Evolutionary conservation across 2,113 vertebrate genomes (phyloP), one percentile per base, ranked within the genome.

Genomic region (Leptocoma aspasia): DNA sequence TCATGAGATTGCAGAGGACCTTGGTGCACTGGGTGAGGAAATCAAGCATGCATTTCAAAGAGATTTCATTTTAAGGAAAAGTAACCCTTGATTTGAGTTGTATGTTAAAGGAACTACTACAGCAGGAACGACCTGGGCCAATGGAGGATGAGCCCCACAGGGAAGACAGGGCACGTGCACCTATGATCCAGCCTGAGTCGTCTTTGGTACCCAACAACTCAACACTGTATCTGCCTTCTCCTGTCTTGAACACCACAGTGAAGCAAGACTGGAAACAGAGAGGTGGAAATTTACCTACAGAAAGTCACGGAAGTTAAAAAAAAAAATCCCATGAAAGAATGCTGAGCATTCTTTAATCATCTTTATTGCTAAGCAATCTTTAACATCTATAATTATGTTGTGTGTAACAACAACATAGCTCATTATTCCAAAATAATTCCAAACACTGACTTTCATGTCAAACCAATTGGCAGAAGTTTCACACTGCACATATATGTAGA

Each of bases 141-240:
- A 1, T 0, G 24, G 17, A 77, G 10, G 21, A 50, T 20, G 3
- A 35, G 3, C 26, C 21, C 72, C 44, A 28, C 4, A 13, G 16
- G 13, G 64, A 69, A 44, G 53, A 59, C 8, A 28, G 24, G 28
- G 10, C 24, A 78, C 5, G 1, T 2, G 2, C 4, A 60, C 11
- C 12, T 12, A 14, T 3, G 4, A 78, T 22, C 22, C 28, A 30
- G 12, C 3, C 8, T 24, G 22, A 45, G 22, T 3, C 11, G 0
- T 31, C 39, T 69, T 78, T 27, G 13, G 12, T 31, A 50, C 2
- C 2, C 18, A 82, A 35, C 10, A 72, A 6, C 28, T 64, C 24
- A 22, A 63, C 2, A 57, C 2, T 35, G 14, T 28, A 22, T 24
- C 18, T 39, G 39, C 5, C 42, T 81, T 72, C 30, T 69, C 31